phyloP scores from a whole-genome alignment of 1,140 invertebrate genomes.

The Vollenhovia emeryi region DNA sequence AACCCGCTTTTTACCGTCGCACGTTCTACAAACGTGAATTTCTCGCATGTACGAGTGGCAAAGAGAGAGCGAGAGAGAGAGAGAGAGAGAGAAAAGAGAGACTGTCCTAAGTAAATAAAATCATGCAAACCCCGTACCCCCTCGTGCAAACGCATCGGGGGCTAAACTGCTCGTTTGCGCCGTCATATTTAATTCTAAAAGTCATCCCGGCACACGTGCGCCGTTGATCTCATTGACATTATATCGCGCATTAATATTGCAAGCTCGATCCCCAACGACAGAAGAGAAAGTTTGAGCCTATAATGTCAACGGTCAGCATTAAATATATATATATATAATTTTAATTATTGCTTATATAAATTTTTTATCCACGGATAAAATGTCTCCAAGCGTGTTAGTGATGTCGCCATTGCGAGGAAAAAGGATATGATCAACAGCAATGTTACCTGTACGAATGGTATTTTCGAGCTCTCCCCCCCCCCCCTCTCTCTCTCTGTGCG shows the following conservation, averaged over 20 bases:
- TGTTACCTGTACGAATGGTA: no score
- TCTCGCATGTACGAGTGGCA: neutral
- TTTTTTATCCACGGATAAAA: neutral
- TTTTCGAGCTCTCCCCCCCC: neutral
- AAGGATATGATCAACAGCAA: neutral
- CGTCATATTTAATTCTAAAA: conserved; percentile 53
- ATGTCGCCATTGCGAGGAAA: neutral
- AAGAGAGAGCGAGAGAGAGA: neutral
- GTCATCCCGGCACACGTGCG: conserved; percentile 58
- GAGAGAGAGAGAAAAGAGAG: neutral
- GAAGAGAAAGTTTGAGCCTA: neutral
- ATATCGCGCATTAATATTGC: conserved; percentile 47
- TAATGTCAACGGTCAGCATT: neutral
- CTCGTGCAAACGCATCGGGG: conserved; percentile 35
- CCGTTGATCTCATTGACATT: conserved; percentile 5
- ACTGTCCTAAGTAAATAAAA: conserved; percentile 68
- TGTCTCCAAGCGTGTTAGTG: neutral
- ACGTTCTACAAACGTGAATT: conserved; percentile 30
- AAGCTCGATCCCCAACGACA: neutral
- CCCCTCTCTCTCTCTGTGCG: no score
- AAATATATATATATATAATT: no score
- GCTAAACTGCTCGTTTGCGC: conserved; percentile 50
- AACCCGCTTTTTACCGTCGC: conserved; percentile 45
- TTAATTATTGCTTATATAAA: neutral
- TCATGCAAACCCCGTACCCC: conserved; percentile 16